Evolutionary conservation across 2,888 invertebrate species (phyloP).

Genomic region (Coelogynopora nodosa): DNA sequence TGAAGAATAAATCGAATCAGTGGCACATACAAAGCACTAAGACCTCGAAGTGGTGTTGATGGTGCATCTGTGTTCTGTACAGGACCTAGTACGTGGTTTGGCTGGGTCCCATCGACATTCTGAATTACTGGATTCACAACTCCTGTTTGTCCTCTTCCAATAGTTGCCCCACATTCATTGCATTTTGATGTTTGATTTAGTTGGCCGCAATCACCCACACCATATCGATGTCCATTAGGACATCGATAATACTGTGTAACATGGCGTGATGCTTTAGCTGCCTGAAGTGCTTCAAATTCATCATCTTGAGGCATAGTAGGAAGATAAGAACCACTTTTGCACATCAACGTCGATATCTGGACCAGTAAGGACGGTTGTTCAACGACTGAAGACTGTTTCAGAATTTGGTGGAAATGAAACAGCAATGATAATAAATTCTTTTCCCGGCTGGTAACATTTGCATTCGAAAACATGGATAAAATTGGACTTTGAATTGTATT

Average conservation of each 20-base stretch:
- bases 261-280: background rate
- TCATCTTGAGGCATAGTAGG: conserved; percentile 3
- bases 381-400: background rate
- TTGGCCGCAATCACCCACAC: conserved; percentile 13
- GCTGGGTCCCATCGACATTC: background rate
- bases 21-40: background rate
- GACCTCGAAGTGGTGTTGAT: background rate
- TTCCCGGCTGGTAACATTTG: no score
- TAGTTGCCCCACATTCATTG: background rate
- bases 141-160: background rate
- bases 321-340: background rate
- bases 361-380: background rate
- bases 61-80: background rate
- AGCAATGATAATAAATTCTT: background rate
- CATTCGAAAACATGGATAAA: no score
- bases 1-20: background rate
- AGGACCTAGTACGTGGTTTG: background rate
- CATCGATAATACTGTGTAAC: background rate
- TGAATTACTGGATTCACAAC: background rate
- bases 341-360: background rate
- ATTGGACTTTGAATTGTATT: no score
- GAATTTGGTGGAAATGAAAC: background rate
- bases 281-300: background rate
- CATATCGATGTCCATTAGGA: background rate
- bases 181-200: background rate